These are phyloP conservation scores for Poeciliopsis turrubarensis DNA, from an alignment of 2,113 vertebrate species.

Conservation along the genomic window DNA sequence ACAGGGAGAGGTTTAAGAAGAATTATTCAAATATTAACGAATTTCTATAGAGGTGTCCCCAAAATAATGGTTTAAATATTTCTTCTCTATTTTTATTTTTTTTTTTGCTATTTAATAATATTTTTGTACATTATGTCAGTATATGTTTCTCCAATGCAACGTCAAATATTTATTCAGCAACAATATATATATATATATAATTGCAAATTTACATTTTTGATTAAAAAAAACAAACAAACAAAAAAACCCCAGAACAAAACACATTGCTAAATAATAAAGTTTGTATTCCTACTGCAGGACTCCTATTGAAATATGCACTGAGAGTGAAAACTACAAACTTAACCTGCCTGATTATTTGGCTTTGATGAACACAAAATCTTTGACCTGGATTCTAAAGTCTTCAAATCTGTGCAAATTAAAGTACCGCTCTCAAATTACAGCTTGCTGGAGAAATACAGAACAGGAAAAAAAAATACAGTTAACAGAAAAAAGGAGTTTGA, in stretches of 20 bases:
- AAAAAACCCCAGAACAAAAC: neutral
- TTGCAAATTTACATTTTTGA: neutral
- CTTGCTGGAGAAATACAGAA: no score
- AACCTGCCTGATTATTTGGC: neutral
- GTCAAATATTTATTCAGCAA: neutral
- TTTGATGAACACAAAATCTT: neutral
- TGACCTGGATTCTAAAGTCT: neutral
- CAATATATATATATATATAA: no score
- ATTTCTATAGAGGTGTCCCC: neutral
- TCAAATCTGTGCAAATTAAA: no score
- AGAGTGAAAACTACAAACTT: neutral
- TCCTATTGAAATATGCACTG: neutral
- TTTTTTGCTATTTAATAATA: neutral
- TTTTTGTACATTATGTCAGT: no score
- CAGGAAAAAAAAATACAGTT: no score
- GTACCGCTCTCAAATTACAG: no score
- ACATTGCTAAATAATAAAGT: no score
- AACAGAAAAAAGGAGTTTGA: no score
- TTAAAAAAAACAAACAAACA: neutral
- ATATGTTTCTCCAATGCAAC: neutral
- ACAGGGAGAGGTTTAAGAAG: neutral
- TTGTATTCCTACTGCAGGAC: neutral
- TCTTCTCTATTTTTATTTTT: neutral
- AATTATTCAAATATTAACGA: neutral
- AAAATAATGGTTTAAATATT: neutral